These are phyloP conservation scores for Anastatus disparis DNA, from an alignment of 1,140 invertebrate species.

Conservation along the genomic window DNA sequence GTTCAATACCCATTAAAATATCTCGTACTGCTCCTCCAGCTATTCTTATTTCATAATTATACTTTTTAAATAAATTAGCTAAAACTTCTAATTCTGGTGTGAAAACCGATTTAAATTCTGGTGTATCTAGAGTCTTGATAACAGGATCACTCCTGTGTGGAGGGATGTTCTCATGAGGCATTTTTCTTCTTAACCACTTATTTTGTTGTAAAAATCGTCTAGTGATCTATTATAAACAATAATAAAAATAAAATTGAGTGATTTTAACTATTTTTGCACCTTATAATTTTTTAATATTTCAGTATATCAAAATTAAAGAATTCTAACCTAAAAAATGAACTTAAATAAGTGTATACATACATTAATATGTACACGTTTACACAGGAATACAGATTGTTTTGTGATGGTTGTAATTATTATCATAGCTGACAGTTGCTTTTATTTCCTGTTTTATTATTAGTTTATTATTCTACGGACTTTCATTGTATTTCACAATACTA, in stretches of 20 bases:
- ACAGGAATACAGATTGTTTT: neutral
- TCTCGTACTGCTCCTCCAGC: slow-evolving; percentile 97
- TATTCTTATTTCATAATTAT: slow-evolving; percentile 88
- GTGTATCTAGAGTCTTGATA: slow-evolving; percentile 75
- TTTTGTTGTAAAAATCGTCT: slow-evolving; percentile 32
- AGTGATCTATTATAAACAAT: slow-evolving; percentile 40
- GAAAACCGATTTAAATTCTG: slow-evolving; percentile 84
- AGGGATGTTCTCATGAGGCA: slow-evolving; percentile 47
- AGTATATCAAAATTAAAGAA: neutral
- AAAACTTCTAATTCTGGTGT: slow-evolving; percentile 81
- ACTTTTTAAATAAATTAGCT: slow-evolving; percentile 79
- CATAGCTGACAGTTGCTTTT: too few relatives aligned
- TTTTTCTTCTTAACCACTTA: slow-evolving; percentile 48
- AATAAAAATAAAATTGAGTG: too few relatives aligned
- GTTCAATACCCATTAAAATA: slow-evolving; percentile 85
- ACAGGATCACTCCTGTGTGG: slow-evolving; percentile 73
- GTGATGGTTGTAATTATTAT: neutral
- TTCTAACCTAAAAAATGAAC: neutral
- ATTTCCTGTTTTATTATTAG: too few relatives aligned
- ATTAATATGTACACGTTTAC: slow-evolving; percentile 2
- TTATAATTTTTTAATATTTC: too few relatives aligned
- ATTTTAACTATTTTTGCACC: too few relatives aligned
- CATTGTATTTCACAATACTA: too few relatives aligned
- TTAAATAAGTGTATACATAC: slow-evolving; percentile 8
- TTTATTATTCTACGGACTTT: too few relatives aligned